phyloP scores from a whole-genome alignment of 2,888 invertebrate species.

The Notodonta ziczac region DNA sequence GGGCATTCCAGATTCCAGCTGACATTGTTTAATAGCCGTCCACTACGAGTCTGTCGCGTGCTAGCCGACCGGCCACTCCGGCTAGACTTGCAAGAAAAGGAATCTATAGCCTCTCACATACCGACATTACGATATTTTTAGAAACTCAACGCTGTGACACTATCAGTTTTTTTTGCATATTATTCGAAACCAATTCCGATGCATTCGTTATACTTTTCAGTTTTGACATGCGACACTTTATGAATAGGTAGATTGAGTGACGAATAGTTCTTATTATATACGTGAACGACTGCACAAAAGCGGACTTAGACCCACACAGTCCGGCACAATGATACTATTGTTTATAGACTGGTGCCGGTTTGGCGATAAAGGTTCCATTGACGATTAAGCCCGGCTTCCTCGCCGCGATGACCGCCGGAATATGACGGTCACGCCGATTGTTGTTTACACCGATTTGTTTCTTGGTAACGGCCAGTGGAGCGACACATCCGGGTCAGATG shows the following conservation, averaged over 20 bases:
- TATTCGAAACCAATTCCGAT: conserved; percentile 4
- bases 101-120: conserved; percentile 30
- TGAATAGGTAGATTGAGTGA: conserved; percentile 12
- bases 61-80: conserved; percentile 22
- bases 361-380: conserved; percentile 61
- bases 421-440: conserved; percentile 50
- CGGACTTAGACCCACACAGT: conserved; percentile 25
- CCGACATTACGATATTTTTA: conserved; percentile 10
- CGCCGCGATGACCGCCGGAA: conserved; percentile 42
- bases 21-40: conserved; percentile 67
- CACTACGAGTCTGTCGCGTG: conserved; percentile 44
- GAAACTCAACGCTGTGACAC: conserved; percentile 9
- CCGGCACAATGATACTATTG: conserved; percentile 62
- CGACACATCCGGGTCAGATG: conserved; percentile 38
- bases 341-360: conserved; percentile 59
- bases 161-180: conserved; percentile 2
- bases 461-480: conserved; percentile 46
- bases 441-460: conserved; percentile 44
- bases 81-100: conserved; percentile 28
- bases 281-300: conserved; percentile 21
- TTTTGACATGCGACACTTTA: conserved; percentile 7
- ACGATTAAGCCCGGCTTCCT: conserved; percentile 55
- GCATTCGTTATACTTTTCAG: conserved; percentile 10
- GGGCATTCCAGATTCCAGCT: conserved; percentile 79
- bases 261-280: conserved; percentile 23